These are phyloP conservation scores for Manduca sexta DNA, from an alignment of 1,140 invertebrate species.

Conservation along the genomic window DNA sequence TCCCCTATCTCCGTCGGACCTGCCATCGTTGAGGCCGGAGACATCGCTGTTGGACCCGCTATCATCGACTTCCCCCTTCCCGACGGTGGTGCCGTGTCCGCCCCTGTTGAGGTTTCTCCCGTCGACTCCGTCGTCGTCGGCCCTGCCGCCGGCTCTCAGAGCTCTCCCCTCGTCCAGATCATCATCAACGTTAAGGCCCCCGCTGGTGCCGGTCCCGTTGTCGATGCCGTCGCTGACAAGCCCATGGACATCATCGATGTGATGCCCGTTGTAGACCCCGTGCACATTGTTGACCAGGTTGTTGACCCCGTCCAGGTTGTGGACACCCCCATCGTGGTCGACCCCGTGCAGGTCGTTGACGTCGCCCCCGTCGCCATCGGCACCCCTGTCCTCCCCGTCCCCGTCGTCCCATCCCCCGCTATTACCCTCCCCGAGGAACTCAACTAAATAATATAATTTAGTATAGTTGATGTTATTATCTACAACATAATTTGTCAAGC, in stretches of 20 bases:
- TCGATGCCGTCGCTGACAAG: background rate
- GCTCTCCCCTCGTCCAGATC: conserved; percentile 36
- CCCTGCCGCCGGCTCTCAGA: background rate
- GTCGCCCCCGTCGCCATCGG: conserved; percentile 22
- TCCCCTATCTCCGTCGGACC: conserved; percentile 9
- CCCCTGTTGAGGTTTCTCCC: no score
- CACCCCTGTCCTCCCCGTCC: conserved; percentile 12
- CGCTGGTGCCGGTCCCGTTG: conserved; percentile 9
- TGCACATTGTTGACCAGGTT: conserved; percentile 12
- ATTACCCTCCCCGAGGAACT: conserved; percentile 15
- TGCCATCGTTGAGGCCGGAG: no score
- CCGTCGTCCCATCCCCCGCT: conserved; percentile 13
- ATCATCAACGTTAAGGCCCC: conserved; percentile 10
- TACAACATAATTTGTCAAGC: no score
- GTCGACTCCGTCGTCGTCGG: background rate
- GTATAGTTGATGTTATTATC: background rate
- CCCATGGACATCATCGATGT: conserved; percentile 9
- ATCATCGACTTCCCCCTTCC: no score
- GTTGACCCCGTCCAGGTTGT: conserved; percentile 17
- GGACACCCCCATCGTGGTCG: conserved; percentile 2
- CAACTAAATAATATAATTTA: conserved; percentile 14
- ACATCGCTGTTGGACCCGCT: conserved; percentile 16
- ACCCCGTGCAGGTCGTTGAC: conserved; percentile 10
- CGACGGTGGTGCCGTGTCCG: no score
- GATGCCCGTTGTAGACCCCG: conserved; percentile 14